These are phyloP conservation scores for Bathynomus jamesi DNA, from an alignment of 1,140 invertebrate genomes.

Conservation along the genomic window DNA sequence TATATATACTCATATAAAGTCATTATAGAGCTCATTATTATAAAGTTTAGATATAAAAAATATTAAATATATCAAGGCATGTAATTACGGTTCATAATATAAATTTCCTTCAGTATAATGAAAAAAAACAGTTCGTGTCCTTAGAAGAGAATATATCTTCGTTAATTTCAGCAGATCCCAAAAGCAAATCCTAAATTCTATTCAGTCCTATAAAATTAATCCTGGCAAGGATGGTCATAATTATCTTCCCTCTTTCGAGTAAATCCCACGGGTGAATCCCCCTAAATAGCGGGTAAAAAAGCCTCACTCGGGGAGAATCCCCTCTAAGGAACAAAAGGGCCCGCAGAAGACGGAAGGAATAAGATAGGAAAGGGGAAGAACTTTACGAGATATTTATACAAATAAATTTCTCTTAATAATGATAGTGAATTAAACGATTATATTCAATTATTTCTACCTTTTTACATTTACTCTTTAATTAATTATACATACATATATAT, in stretches of 20 bases:
- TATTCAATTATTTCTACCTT: no score
- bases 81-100: not conserved
- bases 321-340: not conserved
- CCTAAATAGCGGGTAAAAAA: not conserved
- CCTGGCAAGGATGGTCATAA: not conserved
- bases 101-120: not conserved
- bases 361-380: not conserved
- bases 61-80: not conserved
- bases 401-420: not conserved
- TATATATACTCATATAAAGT: slow-evolving; percentile 3
- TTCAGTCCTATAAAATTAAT: not conserved
- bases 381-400: not conserved
- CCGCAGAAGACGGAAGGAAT: not conserved
- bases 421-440: no score
- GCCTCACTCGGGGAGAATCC: not conserved
- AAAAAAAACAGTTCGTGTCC: not conserved
- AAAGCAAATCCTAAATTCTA: slow-evolving; percentile 1
- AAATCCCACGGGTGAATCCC: not conserved
- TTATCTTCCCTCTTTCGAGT: not conserved
- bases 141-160: not conserved
- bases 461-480: no score
- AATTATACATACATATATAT: no score
- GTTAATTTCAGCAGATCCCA: not conserved
- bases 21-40: no score
- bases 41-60: no score